Conservation (phyloP, 2,113 vertebrate genomes). For the Periophthalmus modestus region DNA sequence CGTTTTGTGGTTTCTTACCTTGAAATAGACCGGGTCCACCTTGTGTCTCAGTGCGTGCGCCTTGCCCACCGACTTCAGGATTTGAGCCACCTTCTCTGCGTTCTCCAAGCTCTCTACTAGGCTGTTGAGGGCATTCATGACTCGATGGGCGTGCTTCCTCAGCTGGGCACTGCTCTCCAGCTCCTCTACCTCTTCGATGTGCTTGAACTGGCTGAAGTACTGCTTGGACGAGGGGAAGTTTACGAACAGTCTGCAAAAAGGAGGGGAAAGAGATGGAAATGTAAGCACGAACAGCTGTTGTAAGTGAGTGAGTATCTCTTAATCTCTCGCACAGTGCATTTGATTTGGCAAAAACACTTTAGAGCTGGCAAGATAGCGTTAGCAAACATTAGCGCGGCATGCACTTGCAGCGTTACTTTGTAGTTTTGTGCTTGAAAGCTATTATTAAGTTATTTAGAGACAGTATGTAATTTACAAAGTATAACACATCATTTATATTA, state of each 20-base stretch:
- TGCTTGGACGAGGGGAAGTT: slow-evolving; percentile 91
- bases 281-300: slow-evolving; percentile 10
- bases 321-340: slow-evolving; percentile 13
- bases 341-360: slow-evolving; percentile 15
- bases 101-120: slow-evolving; percentile 89
- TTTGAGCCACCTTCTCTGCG: slow-evolving; percentile 82
- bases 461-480: too few species aligned
- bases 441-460: too few species aligned
- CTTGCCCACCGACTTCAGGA: slow-evolving; percentile 85
- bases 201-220: slow-evolving; percentile 92
- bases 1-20: slow-evolving; percentile 73
- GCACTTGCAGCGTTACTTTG: slow-evolving; percentile 25
- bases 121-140: slow-evolving; percentile 77
- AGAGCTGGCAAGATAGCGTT: slow-evolving; percentile 37
- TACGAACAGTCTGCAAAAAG: slow-evolving; percentile 85
- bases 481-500: not conserved
- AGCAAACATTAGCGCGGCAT: slow-evolving; percentile 40
- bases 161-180: slow-evolving; percentile 76
- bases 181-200: slow-evolving; percentile 70
- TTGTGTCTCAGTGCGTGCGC: slow-evolving; percentile 90
- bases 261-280: slow-evolving; percentile 14
- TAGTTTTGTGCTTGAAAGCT: slow-evolving; percentile 34
- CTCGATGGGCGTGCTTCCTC: slow-evolving; percentile 84
- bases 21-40: slow-evolving; percentile 93
- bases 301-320: not conserved